Evolutionary conservation across 2,113 vertebrate genomes (phyloP).

Genomic region (Tretioscincus oriximinensis): DNA sequence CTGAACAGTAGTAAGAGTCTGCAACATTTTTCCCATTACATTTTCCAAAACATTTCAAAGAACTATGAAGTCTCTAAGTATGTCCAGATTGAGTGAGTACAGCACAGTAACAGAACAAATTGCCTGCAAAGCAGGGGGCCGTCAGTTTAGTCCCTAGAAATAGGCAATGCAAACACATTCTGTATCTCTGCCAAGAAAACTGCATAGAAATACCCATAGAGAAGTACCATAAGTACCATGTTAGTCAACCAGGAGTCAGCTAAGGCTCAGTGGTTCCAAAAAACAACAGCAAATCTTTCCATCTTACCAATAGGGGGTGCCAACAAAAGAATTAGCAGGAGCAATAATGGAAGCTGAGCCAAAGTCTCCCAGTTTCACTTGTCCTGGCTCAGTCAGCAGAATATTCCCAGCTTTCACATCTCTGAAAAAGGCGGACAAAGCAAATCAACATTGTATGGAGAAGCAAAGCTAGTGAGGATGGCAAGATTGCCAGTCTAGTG

Average conservation of each 20-base stretch:
- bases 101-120: no score
- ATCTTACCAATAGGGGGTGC: slow-evolving; percentile 88
- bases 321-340: slow-evolving; percentile 91
- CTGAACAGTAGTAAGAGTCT: neutral
- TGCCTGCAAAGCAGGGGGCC: no score
- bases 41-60: neutral
- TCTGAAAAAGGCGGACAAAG: slow-evolving; percentile 57
- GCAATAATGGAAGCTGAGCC: slow-evolving; percentile 89
- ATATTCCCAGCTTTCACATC: slow-evolving; percentile 95
- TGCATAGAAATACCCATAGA: no score
- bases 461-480: neutral
- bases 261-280: no score
- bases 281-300: neutral
- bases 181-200: no score
- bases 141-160: no score
- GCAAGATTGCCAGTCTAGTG: neutral
- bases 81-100: no score
- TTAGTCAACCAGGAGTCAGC: no score
- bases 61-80: neutral
- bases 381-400: slow-evolving; percentile 88
- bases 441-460: neutral
- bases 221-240: no score
- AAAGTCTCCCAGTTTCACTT: slow-evolving; percentile 91
- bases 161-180: no score
- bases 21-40: neutral